A percentile compares a stretch with the other conserved stretches of the same genome.
phyloP scores from a whole-genome alignment of 2,888 invertebrate genomes.

The Archaeoteleia sp. region DNA sequence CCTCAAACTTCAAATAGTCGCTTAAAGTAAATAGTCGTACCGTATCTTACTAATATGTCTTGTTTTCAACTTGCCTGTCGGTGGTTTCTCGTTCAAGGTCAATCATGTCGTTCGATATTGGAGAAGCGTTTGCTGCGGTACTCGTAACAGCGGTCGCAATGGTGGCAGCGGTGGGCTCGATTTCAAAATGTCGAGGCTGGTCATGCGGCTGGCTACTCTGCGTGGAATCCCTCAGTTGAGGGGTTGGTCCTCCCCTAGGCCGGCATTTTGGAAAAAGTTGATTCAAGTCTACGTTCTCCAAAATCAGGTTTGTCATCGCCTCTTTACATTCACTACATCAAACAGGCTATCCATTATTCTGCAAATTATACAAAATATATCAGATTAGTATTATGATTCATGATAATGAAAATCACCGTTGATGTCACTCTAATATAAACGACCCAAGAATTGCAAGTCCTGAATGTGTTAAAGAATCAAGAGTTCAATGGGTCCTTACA shows the following conservation, averaged over 20 bases:
- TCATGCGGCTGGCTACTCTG: constrained; percentile 70
- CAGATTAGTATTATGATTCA: neutral
- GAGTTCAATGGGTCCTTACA: too few relatives aligned
- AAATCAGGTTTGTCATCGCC: constrained; percentile 75
- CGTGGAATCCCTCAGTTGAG: constrained; percentile 66
- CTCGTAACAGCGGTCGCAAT: constrained; percentile 56
- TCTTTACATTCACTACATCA: constrained; percentile 66
- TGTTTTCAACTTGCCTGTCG: constrained; percentile 68
- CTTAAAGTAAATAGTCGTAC: too few relatives aligned
- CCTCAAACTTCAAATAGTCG: too few relatives aligned
- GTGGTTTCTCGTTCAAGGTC: constrained; percentile 73
- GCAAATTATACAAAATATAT: constrained; percentile 23
- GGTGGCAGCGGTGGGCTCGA: constrained; percentile 57
- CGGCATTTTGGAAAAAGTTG: constrained; percentile 75
- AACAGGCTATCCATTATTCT: constrained; percentile 68
- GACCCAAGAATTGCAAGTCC: too few relatives aligned
- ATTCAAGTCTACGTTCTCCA: constrained; percentile 74
- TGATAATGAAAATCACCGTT: too few relatives aligned
- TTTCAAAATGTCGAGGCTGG: constrained; percentile 62
- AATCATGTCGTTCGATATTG: constrained; percentile 69
- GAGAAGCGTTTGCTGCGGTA: constrained; percentile 58
- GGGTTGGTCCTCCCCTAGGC: constrained; percentile 72
- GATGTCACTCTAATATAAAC: too few relatives aligned
- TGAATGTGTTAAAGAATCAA: too few relatives aligned
- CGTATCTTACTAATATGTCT: neutral